Base-by-base conservation (phyloP, 2,888 invertebrate species). In the Andrena bucephala region DNA sequence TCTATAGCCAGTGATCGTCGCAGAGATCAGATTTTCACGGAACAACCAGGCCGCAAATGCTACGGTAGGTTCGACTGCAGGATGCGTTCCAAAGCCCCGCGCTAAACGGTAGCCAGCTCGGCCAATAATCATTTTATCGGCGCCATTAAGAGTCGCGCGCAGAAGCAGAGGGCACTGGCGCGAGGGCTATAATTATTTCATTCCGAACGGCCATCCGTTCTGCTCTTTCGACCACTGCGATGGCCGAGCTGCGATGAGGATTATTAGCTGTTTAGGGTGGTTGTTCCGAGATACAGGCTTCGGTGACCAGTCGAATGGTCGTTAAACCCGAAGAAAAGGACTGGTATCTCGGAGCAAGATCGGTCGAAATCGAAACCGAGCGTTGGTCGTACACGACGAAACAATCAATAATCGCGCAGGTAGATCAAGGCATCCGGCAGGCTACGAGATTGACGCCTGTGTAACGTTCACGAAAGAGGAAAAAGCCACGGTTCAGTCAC, bases 151-250 rank as follows among this genome's bases (percentile, higher is more conserved):
- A 57, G 42, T 24, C 2, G 27, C 63, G 59, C 42, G 52, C 13
- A 52, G 60, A 66, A 68, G 36, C 27, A 16, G 66, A 48, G 50
- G 59, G 8, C n/a, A n/a, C 33, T 36, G 8, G 33, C 52, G 33
- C 27, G 54, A 42, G 65, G 33, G 62, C 80, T 86, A 70, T 87
- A 87, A 87, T 87, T 87, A 85, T 81, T 81, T 87, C 79, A 75
- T 85, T 76, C 73, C 68, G 77, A 80, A 82, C 74, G 85, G 79
- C 62, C 72, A 24, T 60, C 68, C 36, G 79, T 69, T 81, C 75
- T 74, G 59, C 74, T 77, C 33, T 60, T 57, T 67, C 50, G 33
- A 29, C 65, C 24, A 31, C 48, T 69, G 63, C 31, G 70, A 83
- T 84, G 83, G 65, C 65, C 65, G 54, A 60, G 50, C 65, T 36